Evolutionary conservation across 30 jellyfish, hydroid and myxozoan genomes (phyloP), one percentile per base, ranked within the genome.

Genomic region (Cassiopea andromeda): DNA sequence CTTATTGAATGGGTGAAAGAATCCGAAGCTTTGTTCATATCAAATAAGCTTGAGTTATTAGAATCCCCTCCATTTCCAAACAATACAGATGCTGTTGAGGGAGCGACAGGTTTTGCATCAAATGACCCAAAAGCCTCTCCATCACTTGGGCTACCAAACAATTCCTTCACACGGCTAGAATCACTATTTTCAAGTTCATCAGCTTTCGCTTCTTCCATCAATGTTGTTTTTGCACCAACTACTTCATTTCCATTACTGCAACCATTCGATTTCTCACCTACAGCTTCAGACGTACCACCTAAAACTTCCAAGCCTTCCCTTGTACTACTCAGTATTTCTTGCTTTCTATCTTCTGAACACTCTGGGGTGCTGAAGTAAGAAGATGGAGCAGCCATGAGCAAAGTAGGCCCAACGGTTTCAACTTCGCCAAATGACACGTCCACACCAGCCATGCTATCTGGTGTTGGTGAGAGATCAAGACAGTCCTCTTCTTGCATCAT

Each of bases 401-500:
- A 19, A 58, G 87, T 66, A 57, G 93, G 87, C 81, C 87, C 69
- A 45, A 14, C n/a, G 58, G 46, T 19, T 2, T 75, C 77, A 47
- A 60, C 75, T 1, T 76, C 67, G 48, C 68, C 67, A 15, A 50
- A 68, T 48, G 87, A 44, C 67, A 58, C 69, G 78, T 77, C 89
- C 83, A 76, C 94, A 67, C 77, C 94, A 86, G 88, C 89, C 94
- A 86, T 86, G 60, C 48, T 80, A 12, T 86, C 94, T 67, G 94
- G 84, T 43, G 94, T 61, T 60, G 84, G 83, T 54, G 94, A 59
- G 72, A 86, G 54, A 75, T 86, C 94, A 77, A 86, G 73, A 44
- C 80, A 85, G 58, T 86, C 94, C 49, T 86, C 94, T 86, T 86
- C 94, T 86, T 86, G 76, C 94, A 86, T 86, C 94, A 86, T 86